Conservation (phyloP, 2,888 invertebrate genomes). For the Ophion ventricosus region DNA sequence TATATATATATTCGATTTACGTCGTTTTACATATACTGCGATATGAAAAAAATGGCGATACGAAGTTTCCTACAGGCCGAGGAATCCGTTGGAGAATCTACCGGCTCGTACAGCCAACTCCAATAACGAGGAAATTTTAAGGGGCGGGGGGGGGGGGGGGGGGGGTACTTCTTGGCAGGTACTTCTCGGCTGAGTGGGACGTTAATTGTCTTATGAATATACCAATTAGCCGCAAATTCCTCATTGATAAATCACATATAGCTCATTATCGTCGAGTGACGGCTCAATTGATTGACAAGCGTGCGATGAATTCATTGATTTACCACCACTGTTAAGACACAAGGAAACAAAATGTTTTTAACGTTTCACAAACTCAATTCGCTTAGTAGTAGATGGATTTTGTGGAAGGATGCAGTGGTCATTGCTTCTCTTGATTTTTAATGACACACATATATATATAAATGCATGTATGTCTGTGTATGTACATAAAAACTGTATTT, state of each 20-base stretch:
- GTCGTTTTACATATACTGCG: background rate
- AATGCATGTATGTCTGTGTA: background rate
- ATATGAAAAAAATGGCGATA: background rate
- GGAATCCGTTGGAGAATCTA: too few species aligned
- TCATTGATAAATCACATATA: background rate
- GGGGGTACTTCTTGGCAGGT: too few species aligned
- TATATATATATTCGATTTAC: conserved; percentile 2
- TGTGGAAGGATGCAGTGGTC: background rate
- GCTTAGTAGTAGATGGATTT: background rate
- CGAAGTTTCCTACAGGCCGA: background rate
- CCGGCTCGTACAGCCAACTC: too few species aligned
- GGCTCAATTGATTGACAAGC: background rate
- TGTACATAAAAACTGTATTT: background rate
- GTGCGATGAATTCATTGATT: background rate
- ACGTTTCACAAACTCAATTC: background rate
- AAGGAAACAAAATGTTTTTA: background rate
- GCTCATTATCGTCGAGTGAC: background rate
- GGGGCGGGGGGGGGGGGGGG: background rate
- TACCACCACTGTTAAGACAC: background rate
- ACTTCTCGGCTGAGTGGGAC: background rate
- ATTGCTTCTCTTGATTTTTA: background rate
- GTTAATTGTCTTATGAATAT: background rate
- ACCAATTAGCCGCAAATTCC: background rate
- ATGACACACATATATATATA: background rate
- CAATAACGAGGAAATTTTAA: background rate